A percentile compares a stretch with the other conserved stretches of the same genome.
Evolutionary conservation across 2,888 invertebrate genomes (phyloP).

Genomic region (Stegophylla sp.): DNA sequence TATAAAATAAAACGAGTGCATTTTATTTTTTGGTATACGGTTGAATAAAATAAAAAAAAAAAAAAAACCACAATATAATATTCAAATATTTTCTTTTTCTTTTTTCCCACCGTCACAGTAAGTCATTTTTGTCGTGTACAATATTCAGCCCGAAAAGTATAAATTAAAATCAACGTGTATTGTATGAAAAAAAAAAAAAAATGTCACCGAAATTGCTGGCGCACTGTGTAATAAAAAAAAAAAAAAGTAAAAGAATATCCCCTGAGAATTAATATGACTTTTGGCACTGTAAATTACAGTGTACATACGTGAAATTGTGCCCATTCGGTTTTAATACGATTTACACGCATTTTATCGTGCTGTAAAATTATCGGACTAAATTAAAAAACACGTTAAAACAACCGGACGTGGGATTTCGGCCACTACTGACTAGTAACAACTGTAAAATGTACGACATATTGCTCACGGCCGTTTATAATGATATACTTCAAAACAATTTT

Average conservation of each 20-base stretch:
- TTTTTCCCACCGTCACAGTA: background rate
- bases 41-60: too few species aligned
- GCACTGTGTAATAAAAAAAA: background rate
- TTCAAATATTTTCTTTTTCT: background rate
- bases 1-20: too few species aligned
- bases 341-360: background rate
- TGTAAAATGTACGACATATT: too few species aligned
- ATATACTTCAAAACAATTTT: too few species aligned
- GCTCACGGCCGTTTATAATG: too few species aligned
- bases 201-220: background rate
- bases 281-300: background rate
- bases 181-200: background rate
- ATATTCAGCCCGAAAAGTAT: background rate
- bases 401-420: too few species aligned
- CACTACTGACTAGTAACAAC: too few species aligned
- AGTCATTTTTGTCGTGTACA: background rate
- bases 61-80: background rate
- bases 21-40: background rate
- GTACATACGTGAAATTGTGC: background rate
- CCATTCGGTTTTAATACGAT: background rate
- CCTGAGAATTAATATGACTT: background rate
- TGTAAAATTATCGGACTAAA: background rate
- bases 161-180: constrained; percentile 4
- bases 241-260: background rate
- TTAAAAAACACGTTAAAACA: background rate